Evolutionary conservation across 2,888 invertebrate genomes (phyloP).

Genomic region (Stenoptilia bipunctidactyla): DNA sequence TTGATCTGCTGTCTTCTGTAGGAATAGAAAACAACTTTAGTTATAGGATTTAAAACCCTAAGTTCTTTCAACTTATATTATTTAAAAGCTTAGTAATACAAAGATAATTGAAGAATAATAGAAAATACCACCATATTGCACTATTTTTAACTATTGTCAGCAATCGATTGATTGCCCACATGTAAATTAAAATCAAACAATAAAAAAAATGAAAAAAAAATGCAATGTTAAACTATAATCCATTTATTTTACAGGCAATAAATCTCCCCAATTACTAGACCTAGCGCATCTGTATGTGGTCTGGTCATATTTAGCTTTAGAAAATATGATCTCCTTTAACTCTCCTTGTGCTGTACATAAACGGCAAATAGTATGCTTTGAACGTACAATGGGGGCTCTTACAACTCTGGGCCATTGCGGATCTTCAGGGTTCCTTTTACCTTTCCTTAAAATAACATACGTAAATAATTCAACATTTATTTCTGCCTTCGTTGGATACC

Average conservation of each 20-base stretch:
- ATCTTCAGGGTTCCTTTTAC: constrained; percentile 58
- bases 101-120: too few relatives aligned
- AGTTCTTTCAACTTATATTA: too few relatives aligned
- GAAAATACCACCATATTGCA: too few relatives aligned
- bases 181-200: too few relatives aligned
- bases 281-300: constrained; percentile 81
- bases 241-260: constrained; percentile 75
- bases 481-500: constrained; percentile 51
- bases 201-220: not conserved
- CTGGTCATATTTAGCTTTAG: constrained; percentile 81
- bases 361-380: constrained; percentile 81
- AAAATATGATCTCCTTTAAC: constrained; percentile 82
- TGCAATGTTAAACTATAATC: too few relatives aligned
- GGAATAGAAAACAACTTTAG: too few relatives aligned
- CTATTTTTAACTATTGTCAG: too few relatives aligned
- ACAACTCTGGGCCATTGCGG: constrained; percentile 86
- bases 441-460: constrained; percentile 87
- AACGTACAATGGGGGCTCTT: constrained; percentile 75
- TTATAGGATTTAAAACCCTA: too few relatives aligned
- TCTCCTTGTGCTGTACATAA: constrained; percentile 82
- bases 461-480: constrained; percentile 74
- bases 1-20: too few relatives aligned
- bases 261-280: constrained; percentile 83
- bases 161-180: too few relatives aligned
- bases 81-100: too few relatives aligned